Conservation (phyloP, 2,888 invertebrate species). For the Scaptomyza tumidula region DNA sequence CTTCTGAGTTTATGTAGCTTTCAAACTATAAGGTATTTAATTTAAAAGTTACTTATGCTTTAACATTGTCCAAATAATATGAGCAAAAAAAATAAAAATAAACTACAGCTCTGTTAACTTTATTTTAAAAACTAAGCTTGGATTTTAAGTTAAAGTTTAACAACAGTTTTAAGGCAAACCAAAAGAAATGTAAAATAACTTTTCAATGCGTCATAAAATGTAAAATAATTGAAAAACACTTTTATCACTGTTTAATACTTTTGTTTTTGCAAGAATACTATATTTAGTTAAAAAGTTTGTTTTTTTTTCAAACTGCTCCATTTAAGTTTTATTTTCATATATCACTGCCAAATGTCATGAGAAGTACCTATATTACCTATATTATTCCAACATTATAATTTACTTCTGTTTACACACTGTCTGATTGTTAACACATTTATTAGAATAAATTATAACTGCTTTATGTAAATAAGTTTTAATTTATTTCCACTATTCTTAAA, state of each 20-base stretch:
- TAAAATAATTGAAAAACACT: too few relatives aligned
- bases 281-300: too few relatives aligned
- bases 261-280: too few relatives aligned
- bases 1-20: conserved; percentile 39
- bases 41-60: not conserved
- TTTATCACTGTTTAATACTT: too few relatives aligned
- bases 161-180: not conserved
- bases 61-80: too few relatives aligned
- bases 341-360: too few relatives aligned
- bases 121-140: not conserved
- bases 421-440: conserved; percentile 7
- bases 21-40: not conserved
- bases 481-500: conserved; percentile 58
- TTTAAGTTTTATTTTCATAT: too few relatives aligned
- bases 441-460: conserved; percentile 15
- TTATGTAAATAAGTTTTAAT: conserved; percentile 20
- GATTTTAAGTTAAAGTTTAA: not conserved
- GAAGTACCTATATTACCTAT: not conserved
- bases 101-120: not conserved
- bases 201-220: too few relatives aligned
- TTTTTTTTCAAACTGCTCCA: too few relatives aligned
- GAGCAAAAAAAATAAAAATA: too few relatives aligned
- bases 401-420: not conserved
- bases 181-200: too few relatives aligned
- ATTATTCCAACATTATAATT: not conserved